phyloP scores from a whole-genome alignment of 2,888 invertebrate genomes.

The Ophion slaviceki region DNA sequence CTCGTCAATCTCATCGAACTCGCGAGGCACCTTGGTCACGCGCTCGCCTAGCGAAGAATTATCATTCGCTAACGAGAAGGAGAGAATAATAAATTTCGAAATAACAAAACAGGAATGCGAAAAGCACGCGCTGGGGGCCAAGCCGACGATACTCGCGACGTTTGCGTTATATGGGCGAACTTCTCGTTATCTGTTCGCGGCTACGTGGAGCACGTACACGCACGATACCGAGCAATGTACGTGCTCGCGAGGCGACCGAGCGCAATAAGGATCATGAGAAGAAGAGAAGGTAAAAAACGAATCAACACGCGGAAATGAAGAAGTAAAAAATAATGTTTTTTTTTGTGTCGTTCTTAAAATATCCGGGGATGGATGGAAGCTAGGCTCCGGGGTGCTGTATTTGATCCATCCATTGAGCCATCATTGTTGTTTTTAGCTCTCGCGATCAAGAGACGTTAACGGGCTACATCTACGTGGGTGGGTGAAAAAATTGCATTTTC shows the following conservation, averaged over 20 bases:
- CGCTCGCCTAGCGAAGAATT: slow-evolving; percentile 8
- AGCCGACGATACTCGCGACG: slow-evolving; percentile 22
- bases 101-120: slow-evolving; percentile 57
- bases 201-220: slow-evolving; percentile 65
- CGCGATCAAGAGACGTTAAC: too few relatives aligned
- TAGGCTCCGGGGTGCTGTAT: background rate
- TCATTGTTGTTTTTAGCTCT: background rate
- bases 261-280: slow-evolving; percentile 12
- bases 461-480: too few relatives aligned
- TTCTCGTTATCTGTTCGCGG: slow-evolving; percentile 64
- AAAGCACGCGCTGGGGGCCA: slow-evolving; percentile 37
- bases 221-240: slow-evolving; percentile 60
- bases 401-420: background rate
- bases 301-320: background rate
- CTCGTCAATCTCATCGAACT: slow-evolving; percentile 2
- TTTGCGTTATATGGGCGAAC: slow-evolving; percentile 37
- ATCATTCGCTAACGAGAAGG: slow-evolving; percentile 25
- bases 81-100: background rate
- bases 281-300: background rate
- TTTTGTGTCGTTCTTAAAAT: background rate
- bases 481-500: too few relatives aligned
- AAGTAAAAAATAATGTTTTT: background rate
- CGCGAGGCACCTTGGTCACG: background rate
- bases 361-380: background rate
- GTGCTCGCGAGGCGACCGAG: slow-evolving; percentile 8